A percentile compares a stretch with the other conserved stretches of the same genome.
Evolutionary conservation across 2,797 vertebrate genomes (phyloP).

Genomic region (Coranthus polyacanthus): DNA sequence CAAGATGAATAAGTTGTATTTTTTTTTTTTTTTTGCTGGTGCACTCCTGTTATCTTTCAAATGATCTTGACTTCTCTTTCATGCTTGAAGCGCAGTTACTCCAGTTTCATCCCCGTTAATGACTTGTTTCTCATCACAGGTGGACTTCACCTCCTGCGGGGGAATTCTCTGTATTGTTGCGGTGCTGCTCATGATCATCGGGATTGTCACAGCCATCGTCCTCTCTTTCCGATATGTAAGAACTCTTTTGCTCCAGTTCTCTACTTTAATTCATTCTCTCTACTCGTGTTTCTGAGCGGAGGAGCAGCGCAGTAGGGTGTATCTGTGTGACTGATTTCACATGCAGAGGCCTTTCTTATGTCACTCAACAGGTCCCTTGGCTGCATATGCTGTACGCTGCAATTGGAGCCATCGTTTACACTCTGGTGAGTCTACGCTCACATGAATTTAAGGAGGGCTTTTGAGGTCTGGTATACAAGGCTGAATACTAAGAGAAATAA

Average conservation of each 20-base stretch:
- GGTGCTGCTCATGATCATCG: constrained; percentile 90
- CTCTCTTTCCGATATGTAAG: constrained; percentile 94
- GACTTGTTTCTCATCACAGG: constrained; percentile 81
- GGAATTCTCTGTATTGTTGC: constrained; percentile 92
- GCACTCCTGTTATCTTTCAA: constrained; percentile 30
- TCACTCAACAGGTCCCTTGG: constrained; percentile 88
- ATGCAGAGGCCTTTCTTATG: constrained; percentile 59
- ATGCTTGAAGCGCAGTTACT: constrained; percentile 36
- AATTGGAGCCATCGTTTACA: constrained; percentile 92
- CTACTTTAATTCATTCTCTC: constrained; percentile 34
- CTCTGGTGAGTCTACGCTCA: constrained; percentile 88
- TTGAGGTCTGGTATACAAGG: constrained; percentile 1
- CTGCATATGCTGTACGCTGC: constrained; percentile 96
- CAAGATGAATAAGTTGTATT: constrained; percentile 47
- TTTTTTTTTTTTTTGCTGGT: neutral
- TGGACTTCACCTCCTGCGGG: constrained; percentile 95
- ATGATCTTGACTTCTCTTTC: constrained; percentile 30
- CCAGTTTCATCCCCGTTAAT: constrained; percentile 62
- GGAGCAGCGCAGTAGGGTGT: constrained; percentile 30
- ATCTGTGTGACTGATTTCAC: constrained; percentile 39
- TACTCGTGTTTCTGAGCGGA: constrained; percentile 39
- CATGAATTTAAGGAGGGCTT: constrained; percentile 4
- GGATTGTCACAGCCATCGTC: constrained; percentile 90
- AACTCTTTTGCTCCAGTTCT: constrained; percentile 27
- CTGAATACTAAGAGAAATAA: constrained; percentile 7